phyloP scores from a whole-genome alignment of 2,888 invertebrate species.

The Eupeodes luniger region DNA sequence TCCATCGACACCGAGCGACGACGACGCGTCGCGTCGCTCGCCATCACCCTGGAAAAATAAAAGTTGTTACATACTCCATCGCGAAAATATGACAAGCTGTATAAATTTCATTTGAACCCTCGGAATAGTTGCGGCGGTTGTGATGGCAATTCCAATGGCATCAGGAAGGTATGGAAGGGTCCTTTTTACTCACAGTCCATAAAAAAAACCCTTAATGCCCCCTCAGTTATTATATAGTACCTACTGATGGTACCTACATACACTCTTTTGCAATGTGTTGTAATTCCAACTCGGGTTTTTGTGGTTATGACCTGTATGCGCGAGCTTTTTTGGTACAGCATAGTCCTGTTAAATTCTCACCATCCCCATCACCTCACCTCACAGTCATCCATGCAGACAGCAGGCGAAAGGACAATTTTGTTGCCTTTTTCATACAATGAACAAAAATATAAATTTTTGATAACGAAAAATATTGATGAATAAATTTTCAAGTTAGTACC shows the following conservation, averaged over 20 bases:
- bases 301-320: constrained; percentile 44
- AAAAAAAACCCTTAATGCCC: constrained; percentile 27
- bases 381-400: no score
- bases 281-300: constrained; percentile 53
- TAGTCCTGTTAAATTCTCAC: constrained; percentile 32
- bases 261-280: constrained; percentile 47
- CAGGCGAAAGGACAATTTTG: not conserved
- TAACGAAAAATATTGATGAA: constrained; percentile 70
- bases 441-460: constrained; percentile 47
- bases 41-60: constrained; percentile 38
- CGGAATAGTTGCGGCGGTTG: not conserved
- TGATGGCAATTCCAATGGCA: no score
- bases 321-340: constrained; percentile 46
- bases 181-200: constrained; percentile 4
- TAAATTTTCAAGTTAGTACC: constrained; percentile 37
- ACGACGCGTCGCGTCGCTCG: no score
- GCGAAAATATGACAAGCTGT: constrained; percentile 2
- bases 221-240: constrained; percentile 23
- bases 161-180: not conserved
- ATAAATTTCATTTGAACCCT: constrained; percentile 51
- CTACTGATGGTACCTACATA: no score
- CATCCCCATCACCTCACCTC: not conserved
- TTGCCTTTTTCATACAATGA: constrained; percentile 12
- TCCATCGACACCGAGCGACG: not conserved
- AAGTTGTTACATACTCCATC: not conserved